Evolutionary conservation across 1,140 invertebrate species (phyloP).

Genomic region (Luehdorfia chinensis): DNA sequence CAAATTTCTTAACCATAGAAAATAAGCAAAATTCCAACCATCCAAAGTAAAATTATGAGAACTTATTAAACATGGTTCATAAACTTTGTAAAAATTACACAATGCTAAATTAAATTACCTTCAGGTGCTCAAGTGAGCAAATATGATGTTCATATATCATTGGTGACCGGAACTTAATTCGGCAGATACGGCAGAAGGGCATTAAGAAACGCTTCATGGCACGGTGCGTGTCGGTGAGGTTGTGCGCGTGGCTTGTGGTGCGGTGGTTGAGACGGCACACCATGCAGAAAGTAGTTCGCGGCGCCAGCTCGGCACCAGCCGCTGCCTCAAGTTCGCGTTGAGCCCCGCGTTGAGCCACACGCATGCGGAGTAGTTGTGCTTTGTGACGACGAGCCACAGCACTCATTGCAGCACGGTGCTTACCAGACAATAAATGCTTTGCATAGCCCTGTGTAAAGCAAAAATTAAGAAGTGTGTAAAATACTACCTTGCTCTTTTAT

Average conservation of each 20-base stretch:
- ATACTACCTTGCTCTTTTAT: too few species aligned
- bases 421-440: slow-evolving; percentile 82
- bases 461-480: too few species aligned
- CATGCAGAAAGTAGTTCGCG: slow-evolving; percentile 83
- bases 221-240: slow-evolving; percentile 85
- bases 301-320: slow-evolving; percentile 80
- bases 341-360: slow-evolving; percentile 83
- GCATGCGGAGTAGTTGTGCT: slow-evolving; percentile 83
- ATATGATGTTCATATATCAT: slow-evolving; percentile 90
- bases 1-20: neutral
- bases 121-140: slow-evolving; percentile 87
- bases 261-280: slow-evolving; percentile 89
- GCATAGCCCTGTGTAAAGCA: slow-evolving; percentile 78
- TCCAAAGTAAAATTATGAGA: too few species aligned
- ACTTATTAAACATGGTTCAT: too few species aligned
- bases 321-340: slow-evolving; percentile 84
- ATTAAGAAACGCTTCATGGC: slow-evolving; percentile 90
- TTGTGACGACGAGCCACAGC: slow-evolving; percentile 84
- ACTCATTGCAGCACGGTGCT: slow-evolving; percentile 84
- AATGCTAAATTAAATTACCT: too few species aligned
- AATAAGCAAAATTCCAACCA: slow-evolving; percentile 12
- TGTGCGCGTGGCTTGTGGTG: slow-evolving; percentile 85
- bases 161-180: slow-evolving; percentile 85
- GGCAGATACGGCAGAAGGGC: slow-evolving; percentile 85
- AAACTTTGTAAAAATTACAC: too few species aligned